Conservation (phyloP, 1,140 invertebrate species). For the Pomacea maculata region DNA sequence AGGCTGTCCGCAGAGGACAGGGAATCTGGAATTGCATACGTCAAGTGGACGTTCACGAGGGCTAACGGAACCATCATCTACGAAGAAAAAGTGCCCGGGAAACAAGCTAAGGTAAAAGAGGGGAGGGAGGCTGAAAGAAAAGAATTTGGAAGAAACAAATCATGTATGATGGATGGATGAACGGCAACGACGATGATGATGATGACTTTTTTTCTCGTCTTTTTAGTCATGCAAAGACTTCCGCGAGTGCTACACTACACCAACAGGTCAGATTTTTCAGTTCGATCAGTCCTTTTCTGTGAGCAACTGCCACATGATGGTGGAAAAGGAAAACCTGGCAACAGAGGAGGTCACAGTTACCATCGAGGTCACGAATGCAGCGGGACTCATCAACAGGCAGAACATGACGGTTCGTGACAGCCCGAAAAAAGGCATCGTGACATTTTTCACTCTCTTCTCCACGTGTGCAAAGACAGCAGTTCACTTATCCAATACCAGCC, state of each 20-base stretch:
- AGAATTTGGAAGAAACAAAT: not conserved
- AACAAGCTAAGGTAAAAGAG: not conserved
- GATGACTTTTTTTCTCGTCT: no score
- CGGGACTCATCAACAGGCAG: not conserved
- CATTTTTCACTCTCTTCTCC: not conserved
- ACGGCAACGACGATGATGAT: not conserved
- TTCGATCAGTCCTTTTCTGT: constrained; percentile 7
- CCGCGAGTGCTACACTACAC: not conserved
- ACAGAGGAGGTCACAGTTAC: constrained; percentile 1
- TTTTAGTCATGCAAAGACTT: not conserved
- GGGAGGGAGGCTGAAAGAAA: not conserved
- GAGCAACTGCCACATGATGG: constrained; percentile 22
- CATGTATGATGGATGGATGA: not conserved
- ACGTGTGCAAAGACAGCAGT: not conserved
- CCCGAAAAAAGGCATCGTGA: no score
- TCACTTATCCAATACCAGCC: not conserved
- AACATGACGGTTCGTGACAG: not conserved
- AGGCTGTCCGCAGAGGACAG: not conserved
- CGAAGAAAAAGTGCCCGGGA: not conserved
- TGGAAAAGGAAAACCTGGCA: constrained; percentile 14
- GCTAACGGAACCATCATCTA: constrained; percentile 6
- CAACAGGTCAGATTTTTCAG: not conserved
- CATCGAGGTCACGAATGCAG: not conserved
- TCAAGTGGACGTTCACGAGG: constrained; percentile 12
- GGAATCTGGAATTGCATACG: constrained; percentile 10